Evolutionary conservation across 2,797 vertebrate species (phyloP).

Genomic region (Galaxias olidus): DNA sequence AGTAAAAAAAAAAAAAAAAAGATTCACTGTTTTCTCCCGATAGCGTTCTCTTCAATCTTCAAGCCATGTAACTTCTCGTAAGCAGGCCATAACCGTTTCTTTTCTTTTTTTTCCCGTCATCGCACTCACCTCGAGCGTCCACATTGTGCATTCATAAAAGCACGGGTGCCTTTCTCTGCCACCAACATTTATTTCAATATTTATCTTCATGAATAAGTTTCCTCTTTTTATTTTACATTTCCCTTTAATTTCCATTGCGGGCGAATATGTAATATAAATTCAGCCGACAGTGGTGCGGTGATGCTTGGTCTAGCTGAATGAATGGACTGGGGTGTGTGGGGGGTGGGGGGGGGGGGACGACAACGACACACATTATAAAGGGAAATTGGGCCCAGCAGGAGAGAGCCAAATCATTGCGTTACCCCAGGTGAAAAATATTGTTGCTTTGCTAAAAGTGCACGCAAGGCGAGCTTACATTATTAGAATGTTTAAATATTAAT

Average conservation of each 20-base stretch:
- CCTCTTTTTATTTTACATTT: no score
- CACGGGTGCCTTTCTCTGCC: slow-evolving; percentile 57
- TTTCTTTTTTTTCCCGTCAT: slow-evolving; percentile 76
- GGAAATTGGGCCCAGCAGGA: slow-evolving; percentile 82
- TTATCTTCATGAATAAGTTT: slow-evolving; percentile 81
- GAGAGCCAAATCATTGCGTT: slow-evolving; percentile 83
- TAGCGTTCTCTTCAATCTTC: slow-evolving; percentile 47
- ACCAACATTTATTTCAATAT: slow-evolving; percentile 81
- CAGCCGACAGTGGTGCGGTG: slow-evolving; percentile 54
- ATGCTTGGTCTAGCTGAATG: slow-evolving; percentile 34
- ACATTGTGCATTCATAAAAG: slow-evolving; percentile 60
- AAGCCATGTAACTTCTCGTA: slow-evolving; percentile 58
- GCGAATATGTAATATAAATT: slow-evolving; percentile 68
- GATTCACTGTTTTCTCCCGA: slow-evolving; percentile 8
- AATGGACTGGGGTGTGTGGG: no score
- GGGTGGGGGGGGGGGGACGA: no score
- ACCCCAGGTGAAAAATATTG: slow-evolving; percentile 95
- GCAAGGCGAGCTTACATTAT: slow-evolving; percentile 96
- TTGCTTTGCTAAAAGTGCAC: slow-evolving; percentile 94
- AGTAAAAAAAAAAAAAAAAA: no score
- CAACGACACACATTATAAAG: slow-evolving; percentile 78
- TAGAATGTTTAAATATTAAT: slow-evolving; percentile 99
- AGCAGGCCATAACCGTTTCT: slow-evolving; percentile 64
- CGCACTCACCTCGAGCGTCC: slow-evolving; percentile 62
- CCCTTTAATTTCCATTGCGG: no score